Evolutionary conservation across 2,888 invertebrate species (phyloP).

Genomic region (Colletes collaris): DNA sequence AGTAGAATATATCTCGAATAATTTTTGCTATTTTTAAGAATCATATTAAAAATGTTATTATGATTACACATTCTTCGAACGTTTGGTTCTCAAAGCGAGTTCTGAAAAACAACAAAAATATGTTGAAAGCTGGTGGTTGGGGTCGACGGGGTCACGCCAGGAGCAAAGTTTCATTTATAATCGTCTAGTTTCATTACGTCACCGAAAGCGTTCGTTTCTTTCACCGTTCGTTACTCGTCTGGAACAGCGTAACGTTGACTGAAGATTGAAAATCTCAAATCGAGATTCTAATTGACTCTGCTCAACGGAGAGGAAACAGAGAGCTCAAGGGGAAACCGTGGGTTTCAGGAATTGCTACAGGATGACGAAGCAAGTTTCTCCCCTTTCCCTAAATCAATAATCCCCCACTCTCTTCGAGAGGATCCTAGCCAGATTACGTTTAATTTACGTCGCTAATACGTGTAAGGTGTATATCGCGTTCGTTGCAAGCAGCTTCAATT

Average conservation of each 20-base stretch:
- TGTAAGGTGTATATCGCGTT: slow-evolving; percentile 39
- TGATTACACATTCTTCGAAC: too few relatives aligned
- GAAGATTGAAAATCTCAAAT: slow-evolving; percentile 68
- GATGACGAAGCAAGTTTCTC: slow-evolving; percentile 76
- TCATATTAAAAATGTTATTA: too few relatives aligned
- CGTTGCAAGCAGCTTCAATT: slow-evolving; percentile 35
- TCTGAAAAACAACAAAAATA: slow-evolving; percentile 73
- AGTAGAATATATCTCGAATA: too few relatives aligned
- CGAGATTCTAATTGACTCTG: slow-evolving; percentile 70
- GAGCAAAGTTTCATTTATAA: slow-evolving; percentile 55
- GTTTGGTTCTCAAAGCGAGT: slow-evolving; percentile 47
- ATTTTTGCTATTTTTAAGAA: too few relatives aligned
- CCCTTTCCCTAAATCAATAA: slow-evolving; percentile 73
- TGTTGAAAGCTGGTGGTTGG: slow-evolving; percentile 31
- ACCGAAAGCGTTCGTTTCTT: slow-evolving; percentile 13
- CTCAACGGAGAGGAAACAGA: slow-evolving; percentile 63
- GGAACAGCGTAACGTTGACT: slow-evolving; percentile 62
- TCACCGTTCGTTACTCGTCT: slow-evolving; percentile 26
- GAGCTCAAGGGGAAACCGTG: slow-evolving; percentile 51
- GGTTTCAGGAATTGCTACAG: slow-evolving; percentile 76
- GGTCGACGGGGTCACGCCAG: background rate
- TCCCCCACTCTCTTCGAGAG: slow-evolving; percentile 42
- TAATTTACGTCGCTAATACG: slow-evolving; percentile 46
- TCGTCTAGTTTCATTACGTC: slow-evolving; percentile 49
- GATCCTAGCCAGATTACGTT: slow-evolving; percentile 53